phyloP scores from a whole-genome alignment of 2,113 vertebrate species.

The Circaetus cinerascens region DNA sequence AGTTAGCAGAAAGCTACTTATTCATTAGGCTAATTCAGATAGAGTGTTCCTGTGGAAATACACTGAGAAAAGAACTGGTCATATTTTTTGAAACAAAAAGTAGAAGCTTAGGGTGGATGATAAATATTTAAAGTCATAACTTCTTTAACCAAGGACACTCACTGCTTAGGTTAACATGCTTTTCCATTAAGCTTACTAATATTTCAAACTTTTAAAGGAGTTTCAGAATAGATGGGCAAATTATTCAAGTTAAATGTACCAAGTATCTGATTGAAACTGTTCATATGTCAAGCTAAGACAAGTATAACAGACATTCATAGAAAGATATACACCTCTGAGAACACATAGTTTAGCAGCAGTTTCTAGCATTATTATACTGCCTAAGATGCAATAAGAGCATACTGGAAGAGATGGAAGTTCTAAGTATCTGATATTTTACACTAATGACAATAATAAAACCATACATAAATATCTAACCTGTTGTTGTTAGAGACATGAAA shows the following conservation, averaged over 20 bases:
- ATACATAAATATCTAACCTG: neutral
- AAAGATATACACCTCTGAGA: neutral
- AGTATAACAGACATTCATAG: neutral
- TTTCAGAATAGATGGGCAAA: neutral
- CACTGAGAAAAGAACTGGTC: neutral
- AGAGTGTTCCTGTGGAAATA: neutral
- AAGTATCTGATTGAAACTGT: neutral
- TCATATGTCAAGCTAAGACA: neutral
- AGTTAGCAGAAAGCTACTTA: constrained; percentile 8
- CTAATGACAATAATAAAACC: neutral
- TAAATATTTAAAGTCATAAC: neutral
- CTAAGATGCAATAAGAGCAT: neutral
- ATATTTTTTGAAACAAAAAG: neutral
- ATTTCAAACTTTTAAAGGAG: neutral
- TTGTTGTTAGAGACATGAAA: neutral
- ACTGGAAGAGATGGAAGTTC: neutral
- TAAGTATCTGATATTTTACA: neutral
- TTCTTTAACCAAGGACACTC: neutral
- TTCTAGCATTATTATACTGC: neutral
- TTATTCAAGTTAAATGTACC: neutral
- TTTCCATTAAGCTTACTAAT: neutral
- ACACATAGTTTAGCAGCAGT: neutral
- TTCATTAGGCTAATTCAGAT: neutral
- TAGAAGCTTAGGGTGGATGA: neutral
- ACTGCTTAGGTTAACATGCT: neutral